A percentile compares a stretch with the other conserved stretches of the same genome.
phyloP scores from a whole-genome alignment of 2,888 invertebrate species.

The Phrixothrix hirtus region DNA sequence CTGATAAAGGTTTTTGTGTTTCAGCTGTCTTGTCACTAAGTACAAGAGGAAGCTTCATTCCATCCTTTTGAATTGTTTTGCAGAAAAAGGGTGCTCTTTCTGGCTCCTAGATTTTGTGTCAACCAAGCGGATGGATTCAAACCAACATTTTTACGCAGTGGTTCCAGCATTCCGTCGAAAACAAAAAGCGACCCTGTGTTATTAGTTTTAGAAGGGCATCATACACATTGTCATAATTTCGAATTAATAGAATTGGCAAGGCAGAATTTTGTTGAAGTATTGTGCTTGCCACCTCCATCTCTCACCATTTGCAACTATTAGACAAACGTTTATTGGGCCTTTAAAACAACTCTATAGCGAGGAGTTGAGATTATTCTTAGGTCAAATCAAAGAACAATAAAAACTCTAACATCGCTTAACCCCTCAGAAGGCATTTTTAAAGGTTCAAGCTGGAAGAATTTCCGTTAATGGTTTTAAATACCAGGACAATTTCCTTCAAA shows the following conservation, averaged over 20 bases:
- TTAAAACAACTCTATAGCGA: conserved; percentile 12
- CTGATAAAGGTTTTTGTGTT: conserved; percentile 44
- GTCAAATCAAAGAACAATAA: conserved; percentile 18
- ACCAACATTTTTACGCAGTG: conserved; percentile 28
- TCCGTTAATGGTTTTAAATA: conserved; percentile 10
- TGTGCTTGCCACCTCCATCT: too few relatives aligned
- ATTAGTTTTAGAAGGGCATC: conserved; percentile 28
- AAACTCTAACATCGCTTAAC: conserved; percentile 25
- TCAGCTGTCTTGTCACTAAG: conserved; percentile 41
- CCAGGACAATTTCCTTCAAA: conserved; percentile 1
- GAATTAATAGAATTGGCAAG: conserved; percentile 10
- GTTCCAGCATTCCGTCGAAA: too few relatives aligned
- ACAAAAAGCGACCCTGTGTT: conserved; percentile 15
- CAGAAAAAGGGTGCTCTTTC: conserved; percentile 41
- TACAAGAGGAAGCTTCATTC: conserved; percentile 43
- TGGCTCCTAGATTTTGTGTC: conserved; percentile 33
- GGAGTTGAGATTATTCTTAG: conserved; percentile 18
- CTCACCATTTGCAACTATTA: conserved; percentile 25
- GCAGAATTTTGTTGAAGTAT: too few relatives aligned
- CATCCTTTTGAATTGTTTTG: conserved; percentile 43
- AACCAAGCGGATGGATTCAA: conserved; percentile 33
- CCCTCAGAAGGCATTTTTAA: conserved; percentile 31
- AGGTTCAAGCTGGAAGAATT: conserved; percentile 23
- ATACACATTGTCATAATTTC: conserved; percentile 25
- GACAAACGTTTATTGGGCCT: conserved; percentile 26